Base-by-base conservation (phyloP, 2,888 invertebrate genomes). In the Caradrina kadenii region DNA sequence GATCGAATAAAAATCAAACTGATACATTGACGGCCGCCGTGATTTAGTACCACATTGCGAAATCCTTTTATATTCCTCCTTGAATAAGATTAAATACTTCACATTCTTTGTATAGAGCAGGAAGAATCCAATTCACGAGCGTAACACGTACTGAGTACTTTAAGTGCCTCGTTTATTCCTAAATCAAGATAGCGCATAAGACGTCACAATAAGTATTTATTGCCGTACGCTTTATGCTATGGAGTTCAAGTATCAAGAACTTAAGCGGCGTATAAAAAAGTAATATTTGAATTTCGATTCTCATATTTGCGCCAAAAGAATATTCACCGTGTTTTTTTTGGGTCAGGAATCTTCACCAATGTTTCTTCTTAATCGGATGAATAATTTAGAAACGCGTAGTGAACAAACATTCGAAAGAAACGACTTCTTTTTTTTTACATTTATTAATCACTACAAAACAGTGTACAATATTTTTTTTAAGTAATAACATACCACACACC, bases 51-150 rank as follows among this genome's bases (percentile, higher is more conserved):
- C 35, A 64, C 60, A 61, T 21, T 58, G 21, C 15, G 31, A 58
- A 79, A 74, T 73, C 54, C 79, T 79, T 74, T 73, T 76, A 74
- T 79, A 76, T 76, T 76, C 58, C 55, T 60, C n/a, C 63, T 61
- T 63, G 75, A 74, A 79, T 74, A 79, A 76, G 79, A 76, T 79
- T 74, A 79, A 79, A 79, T 63, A 63, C 76, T 74, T 61, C 75
- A 58, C 63, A 63, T 79, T 74, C 74, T 60, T 67, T 63, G 56
- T 79, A 79, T 61, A 54, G 63, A 54, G 53, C 35, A 68, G 63
- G 75, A 74, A 61, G 68, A 68, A 74, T 62, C 49, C 54, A 74
- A 67, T 76, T 74, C 60, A 60, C 11, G 31, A 50, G 52, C 60
- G 63, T 63, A 58, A 61, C 75, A 50, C 52, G 68, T 54, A 55